These are phyloP conservation scores for Anniella stebbinsi DNA, from an alignment of 2,797 vertebrate genomes.

Conservation along the genomic window DNA sequence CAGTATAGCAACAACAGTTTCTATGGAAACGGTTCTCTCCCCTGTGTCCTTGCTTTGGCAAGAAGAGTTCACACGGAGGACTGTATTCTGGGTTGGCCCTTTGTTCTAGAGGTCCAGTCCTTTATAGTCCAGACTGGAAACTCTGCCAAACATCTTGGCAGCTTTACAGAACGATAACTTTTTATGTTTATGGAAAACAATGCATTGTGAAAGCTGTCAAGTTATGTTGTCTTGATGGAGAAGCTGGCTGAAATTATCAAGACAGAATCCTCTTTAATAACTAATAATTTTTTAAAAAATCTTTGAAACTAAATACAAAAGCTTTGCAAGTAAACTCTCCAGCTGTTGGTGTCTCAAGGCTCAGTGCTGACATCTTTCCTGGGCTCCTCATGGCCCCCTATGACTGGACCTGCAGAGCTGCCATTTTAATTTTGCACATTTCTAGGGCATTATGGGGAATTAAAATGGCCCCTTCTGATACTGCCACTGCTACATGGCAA, in stretches of 20 bases:
- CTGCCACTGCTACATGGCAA: not conserved
- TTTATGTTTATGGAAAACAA: conserved; percentile 51
- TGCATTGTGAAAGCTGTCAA: conserved; percentile 74
- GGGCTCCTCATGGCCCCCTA: too few species aligned
- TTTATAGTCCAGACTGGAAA: conserved; percentile 70
- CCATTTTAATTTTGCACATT: not conserved
- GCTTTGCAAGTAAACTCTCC: not conserved
- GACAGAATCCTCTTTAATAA: conserved; percentile 41
- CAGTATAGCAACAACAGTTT: not conserved
- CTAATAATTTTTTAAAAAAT: conserved; percentile 34
- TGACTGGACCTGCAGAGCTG: not conserved
- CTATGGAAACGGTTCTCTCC: not conserved
- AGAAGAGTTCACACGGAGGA: conserved; percentile 1
- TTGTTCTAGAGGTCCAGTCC: conserved; percentile 49
- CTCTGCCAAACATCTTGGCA: conserved; percentile 65
- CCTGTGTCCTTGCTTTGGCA: conserved; percentile 17
- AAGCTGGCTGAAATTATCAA: conserved; percentile 57
- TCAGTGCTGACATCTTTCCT: not conserved
- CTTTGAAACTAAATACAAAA: not conserved
- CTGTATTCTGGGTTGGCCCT: conserved; percentile 57
- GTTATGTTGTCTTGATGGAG: conserved; percentile 58
- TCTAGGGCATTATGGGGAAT: not conserved
- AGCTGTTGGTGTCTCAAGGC: too few species aligned
- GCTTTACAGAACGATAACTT: conserved; percentile 46
- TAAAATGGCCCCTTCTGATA: not conserved